phyloP scores from a whole-genome alignment of 2,888 invertebrate species.

The Disparrhopalites patrizii region DNA sequence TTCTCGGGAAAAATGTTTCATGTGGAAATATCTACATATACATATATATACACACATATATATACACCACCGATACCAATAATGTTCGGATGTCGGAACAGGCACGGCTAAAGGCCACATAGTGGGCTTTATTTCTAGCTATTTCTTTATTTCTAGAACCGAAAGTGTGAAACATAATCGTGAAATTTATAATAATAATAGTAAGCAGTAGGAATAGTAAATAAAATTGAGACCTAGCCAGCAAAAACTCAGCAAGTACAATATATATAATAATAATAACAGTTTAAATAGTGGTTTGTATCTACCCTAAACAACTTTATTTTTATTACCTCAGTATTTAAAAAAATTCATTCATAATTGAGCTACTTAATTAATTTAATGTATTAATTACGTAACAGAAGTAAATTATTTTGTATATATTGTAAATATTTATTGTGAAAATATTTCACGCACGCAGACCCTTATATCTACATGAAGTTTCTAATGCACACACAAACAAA shows the following conservation, averaged over 20 bases:
- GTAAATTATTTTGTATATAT: conserved; percentile 24
- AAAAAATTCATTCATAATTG: conserved; percentile 26
- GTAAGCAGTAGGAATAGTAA: not conserved
- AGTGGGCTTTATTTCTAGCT: no score
- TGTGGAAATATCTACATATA: no score
- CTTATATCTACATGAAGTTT: conserved; percentile 16
- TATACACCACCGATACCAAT: no score
- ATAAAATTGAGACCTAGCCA: conserved; percentile 17
- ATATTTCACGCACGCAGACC: conserved; percentile 27
- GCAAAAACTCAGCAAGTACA: conserved; percentile 12
- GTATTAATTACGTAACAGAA: conserved; percentile 26
- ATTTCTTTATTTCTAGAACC: not conserved
- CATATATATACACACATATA: no score
- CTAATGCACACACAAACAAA: conserved; percentile 19
- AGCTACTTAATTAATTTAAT: conserved; percentile 26
- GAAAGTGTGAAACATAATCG: conserved; percentile 11
- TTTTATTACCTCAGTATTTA: conserved; percentile 17
- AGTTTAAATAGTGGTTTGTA: conserved; percentile 2
- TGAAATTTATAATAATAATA: conserved; percentile 1
- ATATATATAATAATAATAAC: not conserved
- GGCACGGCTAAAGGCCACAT: no score
- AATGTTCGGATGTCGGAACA: no score
- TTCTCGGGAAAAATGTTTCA: no score
- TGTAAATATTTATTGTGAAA: conserved; percentile 22
- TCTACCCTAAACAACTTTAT: conserved; percentile 23